phyloP scores from a whole-genome alignment of 2,888 invertebrate species.

The Leucophenga maculata region DNA sequence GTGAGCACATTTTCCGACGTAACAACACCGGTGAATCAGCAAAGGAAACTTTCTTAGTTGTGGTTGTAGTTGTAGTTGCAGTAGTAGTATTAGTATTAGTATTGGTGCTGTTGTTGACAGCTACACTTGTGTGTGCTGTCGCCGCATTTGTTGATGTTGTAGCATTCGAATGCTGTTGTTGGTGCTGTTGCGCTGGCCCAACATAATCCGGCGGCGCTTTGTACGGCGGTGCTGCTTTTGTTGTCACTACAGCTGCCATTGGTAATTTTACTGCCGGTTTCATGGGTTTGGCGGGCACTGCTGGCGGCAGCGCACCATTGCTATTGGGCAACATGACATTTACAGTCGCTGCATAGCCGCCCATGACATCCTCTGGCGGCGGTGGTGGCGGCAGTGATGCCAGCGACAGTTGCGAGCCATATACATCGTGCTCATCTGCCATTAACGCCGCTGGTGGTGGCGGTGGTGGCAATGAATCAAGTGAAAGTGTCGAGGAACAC shows the following conservation, averaged over 20 bases:
- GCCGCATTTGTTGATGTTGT: slow-evolving; percentile 19
- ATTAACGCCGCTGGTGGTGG: slow-evolving; percentile 77
- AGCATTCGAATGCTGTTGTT: neutral
- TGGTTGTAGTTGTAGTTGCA: slow-evolving; percentile 32
- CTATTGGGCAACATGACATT: slow-evolving; percentile 47
- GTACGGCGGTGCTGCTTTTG: slow-evolving; percentile 70
- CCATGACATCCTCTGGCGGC: slow-evolving; percentile 65
- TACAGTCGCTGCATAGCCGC: slow-evolving; percentile 29
- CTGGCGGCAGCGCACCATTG: slow-evolving; percentile 58
- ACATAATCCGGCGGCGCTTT: slow-evolving; percentile 72
- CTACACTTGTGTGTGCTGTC: slow-evolving; percentile 22
- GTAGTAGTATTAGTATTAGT: slow-evolving; percentile 42
- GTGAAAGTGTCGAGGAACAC: slow-evolving; percentile 83
- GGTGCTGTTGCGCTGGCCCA: slow-evolving; percentile 44
- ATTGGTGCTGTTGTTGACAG: slow-evolving; percentile 40
- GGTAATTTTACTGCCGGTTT: slow-evolving; percentile 63
- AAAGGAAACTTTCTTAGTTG: slow-evolving; percentile 70
- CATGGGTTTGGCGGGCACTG: slow-evolving; percentile 66
- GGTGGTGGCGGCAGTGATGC: slow-evolving; percentile 85
- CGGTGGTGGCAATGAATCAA: slow-evolving; percentile 87
- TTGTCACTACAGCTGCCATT: neutral
- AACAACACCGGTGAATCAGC: slow-evolving; percentile 72
- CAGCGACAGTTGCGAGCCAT: slow-evolving; percentile 81
- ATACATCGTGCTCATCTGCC: slow-evolving; percentile 66
- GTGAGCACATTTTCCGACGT: slow-evolving; percentile 72